Evolutionary conservation across 2,113 vertebrate species (phyloP).

Genomic region (Xenus cinereus): DNA sequence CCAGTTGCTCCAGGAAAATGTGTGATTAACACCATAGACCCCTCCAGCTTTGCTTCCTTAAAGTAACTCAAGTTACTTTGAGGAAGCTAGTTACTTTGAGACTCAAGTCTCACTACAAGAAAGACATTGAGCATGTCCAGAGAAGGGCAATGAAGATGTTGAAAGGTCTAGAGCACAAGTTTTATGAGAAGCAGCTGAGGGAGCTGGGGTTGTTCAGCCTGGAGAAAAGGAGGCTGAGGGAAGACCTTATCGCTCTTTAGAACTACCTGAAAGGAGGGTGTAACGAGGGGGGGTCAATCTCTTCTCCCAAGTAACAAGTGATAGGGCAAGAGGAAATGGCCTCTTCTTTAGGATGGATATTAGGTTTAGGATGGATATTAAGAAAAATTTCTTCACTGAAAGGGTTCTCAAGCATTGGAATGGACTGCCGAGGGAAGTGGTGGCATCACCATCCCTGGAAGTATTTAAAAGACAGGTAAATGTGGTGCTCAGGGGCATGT

Average conservation of each 20-base stretch:
- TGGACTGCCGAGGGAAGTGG: background rate
- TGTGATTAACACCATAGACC: background rate
- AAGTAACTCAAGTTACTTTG: background rate
- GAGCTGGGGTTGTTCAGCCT: background rate
- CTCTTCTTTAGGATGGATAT: background rate
- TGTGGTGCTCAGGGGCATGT: background rate
- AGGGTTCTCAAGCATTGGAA: background rate
- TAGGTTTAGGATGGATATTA: background rate
- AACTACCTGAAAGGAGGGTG: background rate
- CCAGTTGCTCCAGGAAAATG: background rate
- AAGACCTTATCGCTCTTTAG: background rate
- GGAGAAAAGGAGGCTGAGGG: background rate
- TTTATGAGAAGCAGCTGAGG: background rate
- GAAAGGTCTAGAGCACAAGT: background rate
- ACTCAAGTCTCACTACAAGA: background rate
- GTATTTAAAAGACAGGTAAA: background rate
- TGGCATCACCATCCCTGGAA: background rate
- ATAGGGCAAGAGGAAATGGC: background rate
- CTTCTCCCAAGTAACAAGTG: background rate
- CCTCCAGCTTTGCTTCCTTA: background rate
- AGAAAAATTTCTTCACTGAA: background rate
- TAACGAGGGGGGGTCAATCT: background rate
- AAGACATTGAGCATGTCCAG: background rate
- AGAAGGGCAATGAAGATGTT: background rate
- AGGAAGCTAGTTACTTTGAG: background rate